Evolutionary conservation across 2,888 invertebrate genomes (phyloP).

Genomic region (Lithophane leautieri): DNA sequence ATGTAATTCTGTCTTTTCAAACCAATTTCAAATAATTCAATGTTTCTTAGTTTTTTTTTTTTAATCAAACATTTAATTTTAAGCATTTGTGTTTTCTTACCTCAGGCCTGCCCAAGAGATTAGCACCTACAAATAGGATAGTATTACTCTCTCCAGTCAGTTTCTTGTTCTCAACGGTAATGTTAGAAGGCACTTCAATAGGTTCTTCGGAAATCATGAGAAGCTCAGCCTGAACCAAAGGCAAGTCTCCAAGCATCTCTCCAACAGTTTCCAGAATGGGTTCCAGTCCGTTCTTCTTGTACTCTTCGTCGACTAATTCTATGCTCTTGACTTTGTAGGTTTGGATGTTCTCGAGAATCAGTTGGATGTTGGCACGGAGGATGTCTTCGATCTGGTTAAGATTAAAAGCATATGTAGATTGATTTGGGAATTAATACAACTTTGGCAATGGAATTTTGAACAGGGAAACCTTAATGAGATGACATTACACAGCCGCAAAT

Average conservation of each 20-base stretch:
- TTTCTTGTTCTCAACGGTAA: conserved; percentile 92
- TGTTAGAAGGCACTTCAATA: conserved; percentile 84
- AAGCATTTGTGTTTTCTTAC: conserved; percentile 71
- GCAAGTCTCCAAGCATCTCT: conserved; percentile 92
- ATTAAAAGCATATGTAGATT: neutral
- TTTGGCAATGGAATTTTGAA: neutral
- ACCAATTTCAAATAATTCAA: neutral
- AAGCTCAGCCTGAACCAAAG: conserved; percentile 92
- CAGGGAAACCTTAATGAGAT: neutral
- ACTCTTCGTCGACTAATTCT: conserved; percentile 89
- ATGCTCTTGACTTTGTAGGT: conserved; percentile 91
- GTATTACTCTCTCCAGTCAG: conserved; percentile 88
- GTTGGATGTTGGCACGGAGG: conserved; percentile 92
- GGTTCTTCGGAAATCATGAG: conserved; percentile 89
- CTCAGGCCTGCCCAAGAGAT: conserved; percentile 87
- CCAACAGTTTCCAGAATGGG: conserved; percentile 90
- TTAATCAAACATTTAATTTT: neutral
- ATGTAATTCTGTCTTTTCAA: neutral
- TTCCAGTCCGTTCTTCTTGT: conserved; percentile 84
- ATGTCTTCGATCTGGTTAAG: conserved; percentile 85
- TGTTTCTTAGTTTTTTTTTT: too few relatives aligned
- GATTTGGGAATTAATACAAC: neutral
- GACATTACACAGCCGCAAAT: too few relatives aligned
- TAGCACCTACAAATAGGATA: conserved; percentile 88
- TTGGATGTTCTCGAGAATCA: conserved; percentile 93